Base-by-base conservation (phyloP, 2,113 vertebrate species). In the Trichomycterus rosablanca region DNA sequence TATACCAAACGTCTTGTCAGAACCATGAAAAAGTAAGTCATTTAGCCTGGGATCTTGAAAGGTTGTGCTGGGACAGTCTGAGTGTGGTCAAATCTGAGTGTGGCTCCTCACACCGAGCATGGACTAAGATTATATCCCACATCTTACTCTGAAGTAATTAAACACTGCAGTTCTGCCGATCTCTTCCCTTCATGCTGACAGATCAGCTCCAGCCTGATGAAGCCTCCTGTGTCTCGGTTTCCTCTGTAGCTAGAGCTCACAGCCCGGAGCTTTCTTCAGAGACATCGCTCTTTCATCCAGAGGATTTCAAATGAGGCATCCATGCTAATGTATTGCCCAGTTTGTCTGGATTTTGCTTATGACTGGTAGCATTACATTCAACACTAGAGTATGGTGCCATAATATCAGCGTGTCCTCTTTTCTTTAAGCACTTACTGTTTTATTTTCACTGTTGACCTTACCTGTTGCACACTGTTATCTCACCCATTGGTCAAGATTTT, bases 171-270 rank as follows among this genome's bases (percentile, higher is more conserved):
- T 42, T 59, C 61, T 7, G 24, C 10, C 51, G 30, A 20, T 58
- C 51, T 34, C 20, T 18, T 18, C 24, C 57, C 39, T 52, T 52
- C 55, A 35, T 23, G 6, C 24, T 26, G 63, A 71, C 58, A 48
- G 37, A 52, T 42, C 20, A 40, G 46, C 59, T 26, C 55, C 22
- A 46, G 55, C 37, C 37, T 64, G 70, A 68, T 63, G 70, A 64
- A 45, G 61, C 16, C 37, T 14, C 43, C 51, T 22, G 46, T 39
- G 58, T 43, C 48, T 58, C 56, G 49, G 42, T 44, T 34, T 35
- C 39, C 18, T 67, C 57, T 58, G 63, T 40, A 63, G 46, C 48
- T 52, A 48, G 16, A 34, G 26, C 39, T 23, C 35, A 32, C 55
- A 51, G 34, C 59, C 59, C 16, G 32, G 8, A 39, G 61, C 50